These are phyloP conservation scores for Aphis craccivora DNA, from an alignment of 1,140 invertebrate species.

Conservation along the genomic window DNA sequence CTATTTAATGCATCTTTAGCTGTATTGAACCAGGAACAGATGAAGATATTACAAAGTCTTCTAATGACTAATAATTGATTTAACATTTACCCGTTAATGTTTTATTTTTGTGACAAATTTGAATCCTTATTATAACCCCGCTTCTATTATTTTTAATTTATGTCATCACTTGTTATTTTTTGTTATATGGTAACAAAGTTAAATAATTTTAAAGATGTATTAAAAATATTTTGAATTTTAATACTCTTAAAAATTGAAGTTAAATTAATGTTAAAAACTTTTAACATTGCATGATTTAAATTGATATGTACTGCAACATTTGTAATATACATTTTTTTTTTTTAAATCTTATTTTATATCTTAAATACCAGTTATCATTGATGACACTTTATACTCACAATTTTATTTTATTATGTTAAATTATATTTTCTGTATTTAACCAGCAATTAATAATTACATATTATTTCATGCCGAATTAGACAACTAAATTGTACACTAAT, in stretches of 20 bases:
- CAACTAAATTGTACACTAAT: not conserved
- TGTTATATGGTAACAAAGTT: slow-evolving; percentile 49
- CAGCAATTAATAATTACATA: not conserved
- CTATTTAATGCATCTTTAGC: slow-evolving; percentile 42
- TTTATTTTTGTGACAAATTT: slow-evolving; percentile 43
- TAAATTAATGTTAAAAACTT: not conserved
- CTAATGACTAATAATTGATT: slow-evolving; percentile 32
- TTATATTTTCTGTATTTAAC: slow-evolving; percentile 28
- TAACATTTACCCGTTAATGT: not conserved
- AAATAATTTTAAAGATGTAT: not conserved
- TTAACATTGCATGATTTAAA: not conserved
- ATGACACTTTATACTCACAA: slow-evolving; percentile 27
- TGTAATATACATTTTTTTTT: slow-evolving; percentile 21
- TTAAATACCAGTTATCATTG: not conserved
- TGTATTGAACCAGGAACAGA: slow-evolving; percentile 39
- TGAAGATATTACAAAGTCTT: slow-evolving; percentile 29
- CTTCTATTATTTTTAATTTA: slow-evolving; percentile 44
- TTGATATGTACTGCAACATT: not conserved
- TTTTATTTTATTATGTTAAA: slow-evolving; percentile 37
- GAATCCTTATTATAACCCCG: slow-evolving; percentile 20
- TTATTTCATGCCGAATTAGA: not conserved
- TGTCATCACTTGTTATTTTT: slow-evolving; percentile 40
- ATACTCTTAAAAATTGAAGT: not conserved
- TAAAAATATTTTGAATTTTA: not conserved
- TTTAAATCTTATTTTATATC: slow-evolving; percentile 34